phyloP scores from a whole-genome alignment of 2,797 vertebrate species.

The Bovichtus variegatus region DNA sequence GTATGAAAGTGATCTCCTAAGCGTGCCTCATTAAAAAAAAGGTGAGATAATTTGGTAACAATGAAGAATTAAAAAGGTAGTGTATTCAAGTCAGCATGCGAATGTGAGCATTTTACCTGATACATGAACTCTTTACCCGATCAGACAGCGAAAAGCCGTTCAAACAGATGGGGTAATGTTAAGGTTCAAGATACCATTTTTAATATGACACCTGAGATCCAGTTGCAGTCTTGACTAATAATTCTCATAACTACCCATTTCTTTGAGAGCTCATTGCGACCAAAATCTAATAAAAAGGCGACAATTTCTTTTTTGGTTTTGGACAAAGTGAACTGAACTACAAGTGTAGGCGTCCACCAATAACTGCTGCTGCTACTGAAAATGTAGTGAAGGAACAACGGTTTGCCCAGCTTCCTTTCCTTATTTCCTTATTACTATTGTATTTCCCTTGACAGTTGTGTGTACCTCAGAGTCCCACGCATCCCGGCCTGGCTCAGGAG shows the following conservation, averaged over 20 bases:
- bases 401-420: neutral
- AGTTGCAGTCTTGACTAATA: neutral
- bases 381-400: neutral
- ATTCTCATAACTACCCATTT: neutral
- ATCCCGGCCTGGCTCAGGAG: slow-evolving; percentile 81
- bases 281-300: neutral
- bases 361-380: neutral
- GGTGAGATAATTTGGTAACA: neutral
- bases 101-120: neutral
- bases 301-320: neutral
- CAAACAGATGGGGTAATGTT: neutral
- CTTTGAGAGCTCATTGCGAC: neutral
- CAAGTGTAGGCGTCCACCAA: neutral
- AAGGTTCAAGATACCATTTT: neutral
- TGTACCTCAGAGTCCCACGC: slow-evolving; percentile 86
- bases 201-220: neutral
- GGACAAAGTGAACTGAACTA: neutral
- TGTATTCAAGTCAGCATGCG: neutral
- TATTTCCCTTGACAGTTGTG: neutral
- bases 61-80: neutral
- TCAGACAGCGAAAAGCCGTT: neutral
- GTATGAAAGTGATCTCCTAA: neutral
- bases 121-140: neutral
- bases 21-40: neutral
- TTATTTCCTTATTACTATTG: neutral